A percentile compares a stretch with the other conserved stretches of the same genome.
Conservation (phyloP, 2,888 invertebrate species). For the Heteromurus nitidus region DNA sequence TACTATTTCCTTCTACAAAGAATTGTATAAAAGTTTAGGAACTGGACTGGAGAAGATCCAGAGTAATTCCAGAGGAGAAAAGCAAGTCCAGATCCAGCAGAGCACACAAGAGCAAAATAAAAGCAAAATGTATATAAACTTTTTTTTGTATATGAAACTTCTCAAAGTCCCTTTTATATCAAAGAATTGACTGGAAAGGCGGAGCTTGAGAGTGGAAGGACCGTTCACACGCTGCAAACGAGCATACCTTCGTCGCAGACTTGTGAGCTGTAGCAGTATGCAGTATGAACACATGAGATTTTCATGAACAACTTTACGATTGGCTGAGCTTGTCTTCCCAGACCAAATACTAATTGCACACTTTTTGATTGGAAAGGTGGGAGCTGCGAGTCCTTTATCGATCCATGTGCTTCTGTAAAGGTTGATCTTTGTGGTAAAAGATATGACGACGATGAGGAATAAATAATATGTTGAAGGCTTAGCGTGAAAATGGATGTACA, state of each 20-base stretch:
- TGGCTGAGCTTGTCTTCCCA: neutral
- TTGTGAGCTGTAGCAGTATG: neutral
- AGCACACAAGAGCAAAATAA: neutral
- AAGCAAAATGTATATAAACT: neutral
- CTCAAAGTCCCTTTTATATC: neutral
- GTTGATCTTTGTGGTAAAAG: neutral
- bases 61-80: too few species aligned
- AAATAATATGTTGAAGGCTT: neutral
- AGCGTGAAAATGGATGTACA: too few species aligned
- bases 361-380: constrained; percentile 27
- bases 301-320: constrained; percentile 13
- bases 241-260: neutral
- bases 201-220: neutral
- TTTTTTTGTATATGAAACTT: neutral
- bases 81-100: neutral
- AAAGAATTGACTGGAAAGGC: neutral
- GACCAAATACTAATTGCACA: neutral
- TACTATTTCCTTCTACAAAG: too few species aligned
- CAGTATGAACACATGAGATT: constrained; percentile 8
- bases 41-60: too few species aligned
- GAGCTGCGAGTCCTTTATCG: constrained; percentile 55
- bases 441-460: neutral
- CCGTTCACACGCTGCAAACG: neutral
- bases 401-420: constrained; percentile 48
- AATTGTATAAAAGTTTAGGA: too few species aligned